Evolutionary conservation across 2,113 vertebrate genomes (phyloP).

Genomic region (Psophia crepitans): DNA sequence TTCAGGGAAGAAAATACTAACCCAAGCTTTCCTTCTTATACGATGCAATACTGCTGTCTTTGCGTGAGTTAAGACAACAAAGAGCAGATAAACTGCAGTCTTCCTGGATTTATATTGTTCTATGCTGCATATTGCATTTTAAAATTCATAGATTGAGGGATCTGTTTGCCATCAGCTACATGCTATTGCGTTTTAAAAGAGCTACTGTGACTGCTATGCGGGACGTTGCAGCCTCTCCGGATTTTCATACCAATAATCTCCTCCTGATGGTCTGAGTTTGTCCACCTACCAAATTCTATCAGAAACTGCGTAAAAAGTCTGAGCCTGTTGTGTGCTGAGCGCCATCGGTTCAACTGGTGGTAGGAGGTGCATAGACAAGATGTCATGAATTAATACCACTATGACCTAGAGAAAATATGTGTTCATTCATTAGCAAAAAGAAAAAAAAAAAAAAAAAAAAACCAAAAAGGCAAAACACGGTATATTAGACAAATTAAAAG

Average conservation of each 20-base stretch:
- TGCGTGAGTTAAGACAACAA: not conserved
- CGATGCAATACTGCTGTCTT: not conserved
- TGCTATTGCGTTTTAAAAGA: conserved; percentile 2
- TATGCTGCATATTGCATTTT: not conserved
- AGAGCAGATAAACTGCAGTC: not conserved
- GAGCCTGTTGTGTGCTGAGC: not conserved
- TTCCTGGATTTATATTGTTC: conserved; percentile 20
- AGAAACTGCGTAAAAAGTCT: not conserved
- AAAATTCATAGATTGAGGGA: conserved; percentile 35
- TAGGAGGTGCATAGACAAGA: not conserved
- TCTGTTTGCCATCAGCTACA: conserved; percentile 19
- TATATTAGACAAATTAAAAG: not conserved
- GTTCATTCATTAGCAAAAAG: not conserved
- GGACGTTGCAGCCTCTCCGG: not conserved
- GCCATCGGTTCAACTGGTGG: not conserved
- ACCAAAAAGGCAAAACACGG: not conserved
- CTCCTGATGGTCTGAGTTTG: not conserved
- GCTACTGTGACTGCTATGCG: not conserved
- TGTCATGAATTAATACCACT: not conserved
- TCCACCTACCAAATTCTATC: not conserved
- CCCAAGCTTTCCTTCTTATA: not conserved
- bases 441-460: not conserved
- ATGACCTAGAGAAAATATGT: not conserved
- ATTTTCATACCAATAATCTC: conserved; percentile 19
- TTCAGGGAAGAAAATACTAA: not conserved